phyloP scores from a whole-genome alignment of 1,140 invertebrate genomes.

The Drosophila biarmipes region DNA sequence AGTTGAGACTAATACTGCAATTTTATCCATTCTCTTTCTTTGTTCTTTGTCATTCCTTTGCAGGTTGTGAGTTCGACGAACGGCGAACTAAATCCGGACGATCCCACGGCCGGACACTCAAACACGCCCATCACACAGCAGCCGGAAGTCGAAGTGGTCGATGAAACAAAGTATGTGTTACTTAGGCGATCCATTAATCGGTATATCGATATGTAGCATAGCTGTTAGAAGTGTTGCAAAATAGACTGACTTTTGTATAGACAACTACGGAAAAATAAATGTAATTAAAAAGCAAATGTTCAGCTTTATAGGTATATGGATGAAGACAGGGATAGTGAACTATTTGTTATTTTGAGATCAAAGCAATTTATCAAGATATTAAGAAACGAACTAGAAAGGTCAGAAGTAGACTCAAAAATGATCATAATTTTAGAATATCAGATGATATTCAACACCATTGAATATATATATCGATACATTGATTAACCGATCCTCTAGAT shows the following conservation, averaged over 20 bases:
- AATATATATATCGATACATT: conserved; percentile 74
- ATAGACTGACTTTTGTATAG: background rate
- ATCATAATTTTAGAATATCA: background rate
- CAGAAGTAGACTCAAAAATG: no score
- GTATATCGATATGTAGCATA: conserved; percentile 36
- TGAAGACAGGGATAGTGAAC: background rate
- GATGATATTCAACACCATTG: no score
- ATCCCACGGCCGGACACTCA: conserved; percentile 97
- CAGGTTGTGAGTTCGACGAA: conserved; percentile 99
- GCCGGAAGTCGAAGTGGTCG: conserved; percentile 95
- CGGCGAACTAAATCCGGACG: conserved; percentile 97
- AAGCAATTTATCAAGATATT: no score
- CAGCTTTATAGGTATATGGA: background rate
- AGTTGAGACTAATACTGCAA: conserved; percentile 14
- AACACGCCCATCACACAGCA: conserved; percentile 97
- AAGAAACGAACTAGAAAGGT: no score
- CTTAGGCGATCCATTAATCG: conserved; percentile 28
- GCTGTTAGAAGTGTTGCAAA: background rate
- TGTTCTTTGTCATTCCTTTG: conserved; percentile 70
- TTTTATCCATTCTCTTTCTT: conserved; percentile 13
- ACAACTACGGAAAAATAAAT: background rate
- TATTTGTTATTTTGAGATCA: background rate
- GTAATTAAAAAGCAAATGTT: background rate
- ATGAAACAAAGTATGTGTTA: conserved; percentile 94
- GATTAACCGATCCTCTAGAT: conserved; percentile 59